A percentile compares a stretch with the other conserved stretches of the same genome.
Conservation (phyloP, 2,113 vertebrate genomes). For the Istiophorus platypterus region DNA sequence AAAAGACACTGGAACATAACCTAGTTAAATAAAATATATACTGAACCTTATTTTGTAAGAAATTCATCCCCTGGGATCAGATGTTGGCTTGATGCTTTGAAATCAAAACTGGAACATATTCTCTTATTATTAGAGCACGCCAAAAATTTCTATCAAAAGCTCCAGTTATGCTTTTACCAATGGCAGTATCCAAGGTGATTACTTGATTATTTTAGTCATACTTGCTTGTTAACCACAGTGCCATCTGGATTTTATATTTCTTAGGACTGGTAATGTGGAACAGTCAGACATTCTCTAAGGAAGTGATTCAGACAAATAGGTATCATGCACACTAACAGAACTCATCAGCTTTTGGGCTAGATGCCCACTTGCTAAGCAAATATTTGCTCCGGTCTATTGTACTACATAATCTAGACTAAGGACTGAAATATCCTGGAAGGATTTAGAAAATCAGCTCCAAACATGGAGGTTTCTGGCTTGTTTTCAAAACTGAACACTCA, state of each 20-base stretch:
- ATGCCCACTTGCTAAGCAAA: constrained; percentile 18
- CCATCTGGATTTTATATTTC: constrained; percentile 42
- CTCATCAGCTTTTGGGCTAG: constrained; percentile 20
- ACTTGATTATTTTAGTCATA: constrained; percentile 36
- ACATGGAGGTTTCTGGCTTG: not conserved
- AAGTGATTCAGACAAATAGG: constrained; percentile 34
- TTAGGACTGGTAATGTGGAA: constrained; percentile 22
- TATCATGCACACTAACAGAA: constrained; percentile 35
- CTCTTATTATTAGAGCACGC: not conserved
- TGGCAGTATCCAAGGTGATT: constrained; percentile 28
- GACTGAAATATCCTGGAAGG: constrained; percentile 8
- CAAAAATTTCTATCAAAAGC: constrained; percentile 4
- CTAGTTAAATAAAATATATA: not conserved
- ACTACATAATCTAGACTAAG: not conserved
- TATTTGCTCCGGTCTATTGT: not conserved
- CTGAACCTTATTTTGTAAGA: not conserved
- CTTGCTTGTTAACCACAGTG: constrained; percentile 25
- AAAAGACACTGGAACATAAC: not conserved
- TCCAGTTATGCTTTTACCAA: constrained; percentile 4
- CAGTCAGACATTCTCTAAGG: constrained; percentile 19
- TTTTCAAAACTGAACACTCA: not conserved
- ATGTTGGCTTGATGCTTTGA: not conserved
- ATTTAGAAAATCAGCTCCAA: constrained; percentile 12
- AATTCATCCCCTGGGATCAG: not conserved
- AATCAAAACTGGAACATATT: not conserved